Evolutionary conservation across 2,888 invertebrate species (phyloP), one percentile per base, ranked within the genome.

Genomic region (Metallyticus violacea): DNA sequence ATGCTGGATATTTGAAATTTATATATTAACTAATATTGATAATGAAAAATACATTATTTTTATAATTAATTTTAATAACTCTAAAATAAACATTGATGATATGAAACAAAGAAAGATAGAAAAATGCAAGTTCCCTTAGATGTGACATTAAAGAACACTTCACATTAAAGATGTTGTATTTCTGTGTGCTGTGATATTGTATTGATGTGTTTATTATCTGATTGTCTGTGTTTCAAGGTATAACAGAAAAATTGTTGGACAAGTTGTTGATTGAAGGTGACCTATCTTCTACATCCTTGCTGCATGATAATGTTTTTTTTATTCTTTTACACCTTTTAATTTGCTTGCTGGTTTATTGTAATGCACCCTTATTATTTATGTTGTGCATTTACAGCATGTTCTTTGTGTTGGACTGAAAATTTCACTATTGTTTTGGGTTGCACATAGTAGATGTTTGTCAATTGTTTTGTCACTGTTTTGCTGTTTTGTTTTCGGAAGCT

Each of bases 211-310:
- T 62, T 62, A 62, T 22, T 62, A 62, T 62, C 22, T 62, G 40
- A 62, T 62, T 62, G 40, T 62, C 40, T 62, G 40, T 83, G 83
- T 83, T 82, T 83, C 4, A 83, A 83, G 83, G 83, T 77, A 83
- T 83, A 26, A 25, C 83, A 83, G 83, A 83, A 81, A 80, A 83
- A 83, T 29, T 83, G 83, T 83, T 83, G 83, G 77, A 77, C 83
- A 82, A 83, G 83, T 83, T 83, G 83, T 83, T 83, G 83, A 83
- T 83, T 83, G 83, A 83, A 83, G 83, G 83, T 83, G 83, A 83
- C 83, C 83, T 83, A 28, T 83, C 77, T 83, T 83, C 83, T 83
- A 15, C n/a, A 77, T 83, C 83, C 83, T 83, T 83, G 29, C 77
- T 83, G 83, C 83, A 83, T 83, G 83, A 29, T 77, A 26, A 15